phyloP scores from a whole-genome alignment of 2,888 invertebrate genomes.

The Caenorhabditis afra region DNA sequence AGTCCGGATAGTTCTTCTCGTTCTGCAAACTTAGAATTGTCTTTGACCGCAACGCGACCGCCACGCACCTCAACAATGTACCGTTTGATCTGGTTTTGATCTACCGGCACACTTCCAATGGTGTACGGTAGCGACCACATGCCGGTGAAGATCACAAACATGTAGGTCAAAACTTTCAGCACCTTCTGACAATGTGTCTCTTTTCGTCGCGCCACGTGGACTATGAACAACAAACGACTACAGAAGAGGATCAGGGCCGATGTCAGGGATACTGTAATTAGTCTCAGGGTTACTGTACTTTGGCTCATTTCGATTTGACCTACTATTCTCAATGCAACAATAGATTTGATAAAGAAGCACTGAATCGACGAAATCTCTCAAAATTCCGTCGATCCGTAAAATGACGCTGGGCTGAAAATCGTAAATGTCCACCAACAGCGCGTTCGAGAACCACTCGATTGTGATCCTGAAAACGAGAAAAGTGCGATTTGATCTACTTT shows the following conservation, averaged over 20 bases:
- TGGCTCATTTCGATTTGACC: background rate
- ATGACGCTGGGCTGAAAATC: conserved; percentile 27
- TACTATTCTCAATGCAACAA: conserved; percentile 22
- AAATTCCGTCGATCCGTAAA: conserved; percentile 16
- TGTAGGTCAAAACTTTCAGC: conserved; percentile 14
- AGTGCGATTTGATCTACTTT: no score
- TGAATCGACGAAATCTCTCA: conserved; percentile 5
- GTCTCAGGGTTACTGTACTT: no score
- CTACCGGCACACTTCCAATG: conserved; percentile 10
- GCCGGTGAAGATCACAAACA: background rate
- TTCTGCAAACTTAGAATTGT: no score
- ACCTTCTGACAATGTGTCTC: background rate
- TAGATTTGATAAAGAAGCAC: conserved; percentile 6
- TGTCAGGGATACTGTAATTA: conserved; percentile 17
- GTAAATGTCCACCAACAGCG: conserved; percentile 33
- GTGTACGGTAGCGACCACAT: no score
- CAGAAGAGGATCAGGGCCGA: conserved; percentile 37
- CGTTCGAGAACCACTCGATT: conserved; percentile 33
- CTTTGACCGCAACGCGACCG: no score
- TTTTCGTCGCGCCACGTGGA: conserved; percentile 24
- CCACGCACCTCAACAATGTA: no score
- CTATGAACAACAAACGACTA: conserved; percentile 37
- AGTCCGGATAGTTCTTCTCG: conserved; percentile 28
- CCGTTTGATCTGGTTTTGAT: no score
- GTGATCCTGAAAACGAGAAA: no score